A percentile compares a stretch with the other conserved stretches of the same genome.
Evolutionary conservation across 2,888 invertebrate genomes (phyloP).

Genomic region (Erebia ligea): DNA sequence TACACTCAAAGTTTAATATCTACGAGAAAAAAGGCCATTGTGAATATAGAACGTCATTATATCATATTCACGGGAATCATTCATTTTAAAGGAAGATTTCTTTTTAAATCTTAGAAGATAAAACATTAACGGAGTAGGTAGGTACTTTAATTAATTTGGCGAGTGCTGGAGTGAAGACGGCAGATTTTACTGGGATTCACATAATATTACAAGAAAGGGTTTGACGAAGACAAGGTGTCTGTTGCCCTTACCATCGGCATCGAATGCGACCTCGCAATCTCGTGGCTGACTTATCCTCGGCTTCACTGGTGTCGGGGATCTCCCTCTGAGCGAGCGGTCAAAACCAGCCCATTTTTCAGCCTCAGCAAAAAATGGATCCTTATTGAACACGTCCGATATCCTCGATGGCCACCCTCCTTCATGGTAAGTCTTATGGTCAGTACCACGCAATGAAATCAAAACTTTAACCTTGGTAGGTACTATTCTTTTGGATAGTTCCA

Average conservation of each 20-base stretch:
- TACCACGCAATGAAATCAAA: constrained; percentile 49
- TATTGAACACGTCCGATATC: constrained; percentile 77
- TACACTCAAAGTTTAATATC: constrained; percentile 59
- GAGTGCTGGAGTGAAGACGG: constrained; percentile 42
- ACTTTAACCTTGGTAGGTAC: constrained; percentile 37
- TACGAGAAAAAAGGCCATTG: constrained; percentile 46
- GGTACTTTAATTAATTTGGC: constrained; percentile 28
- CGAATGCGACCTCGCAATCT: constrained; percentile 88
- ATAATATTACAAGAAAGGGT: constrained; percentile 49
- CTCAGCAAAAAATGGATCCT: constrained; percentile 79
- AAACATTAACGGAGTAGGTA: constrained; percentile 11
- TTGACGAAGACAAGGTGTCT: constrained; percentile 70
- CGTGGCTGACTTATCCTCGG: constrained; percentile 87
- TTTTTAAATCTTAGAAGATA: constrained; percentile 8
- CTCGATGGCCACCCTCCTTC: constrained; percentile 76
- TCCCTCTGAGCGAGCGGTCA: constrained; percentile 83
- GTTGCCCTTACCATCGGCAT: constrained; percentile 88
- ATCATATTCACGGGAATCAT: constrained; percentile 60
- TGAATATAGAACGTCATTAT: constrained; percentile 66
- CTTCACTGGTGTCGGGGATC: constrained; percentile 88
- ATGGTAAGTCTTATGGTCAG: constrained; percentile 76
- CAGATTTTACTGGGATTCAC: constrained; percentile 26
- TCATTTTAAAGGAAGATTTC: constrained; percentile 6
- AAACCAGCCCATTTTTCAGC: constrained; percentile 80
- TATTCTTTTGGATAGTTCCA: constrained; percentile 32